Base-by-base conservation (phyloP, 23 tunicate genomes). In the Trididemnum clinides region DNA sequence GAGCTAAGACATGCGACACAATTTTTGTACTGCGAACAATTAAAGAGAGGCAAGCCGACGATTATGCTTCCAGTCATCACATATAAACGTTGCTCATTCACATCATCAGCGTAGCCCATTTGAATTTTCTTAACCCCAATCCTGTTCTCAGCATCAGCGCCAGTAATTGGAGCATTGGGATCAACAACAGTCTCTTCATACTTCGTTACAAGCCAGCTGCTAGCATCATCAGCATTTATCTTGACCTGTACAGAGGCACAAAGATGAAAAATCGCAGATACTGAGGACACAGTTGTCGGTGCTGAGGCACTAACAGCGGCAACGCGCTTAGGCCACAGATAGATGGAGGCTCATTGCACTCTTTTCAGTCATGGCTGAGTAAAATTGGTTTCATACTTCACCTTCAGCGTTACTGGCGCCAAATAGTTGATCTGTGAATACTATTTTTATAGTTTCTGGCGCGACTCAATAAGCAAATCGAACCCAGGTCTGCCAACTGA, bases 1-100 rank as follows among this genome's bases (percentile, higher is more conserved):
- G 92, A 64, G 39, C 75, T 83, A 5, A 92, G 58, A 44, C 97
- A 92, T 1, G 58, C 82, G 3, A 22, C 30, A 50, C 97, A 92
- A 27, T 75, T 39, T 32, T 66, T 70, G 33, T 78, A 78, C 66
- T 80, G 54, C 22, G 66, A 57, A 50, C 97, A 92, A 57, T 88
- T 72, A 30, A 72, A 81, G 51, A 88, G 72, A 25, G 92, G 97
- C 32, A 88, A 70, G 33, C 87, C 84, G 29, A 88, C 87, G 2
- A 88, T 39, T 5, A 33, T 63, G 10, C 66, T 31, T 20, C 80
- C 83, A 19, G 92, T 71, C 92, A 92, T 72, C 28, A 49, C 88
- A 82, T 85, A 91, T 1, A 91, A 34, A 12, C 83, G 22, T 74
- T 74, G 23, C 1, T 10, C 21, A 51, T 29, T 36, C 2, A 19